Percentiles rank a stretch among this genome's conserved stretches.
Evolutionary conservation across 2,888 invertebrate genomes (phyloP).

Genomic region (Nowickia ferox): DNA sequence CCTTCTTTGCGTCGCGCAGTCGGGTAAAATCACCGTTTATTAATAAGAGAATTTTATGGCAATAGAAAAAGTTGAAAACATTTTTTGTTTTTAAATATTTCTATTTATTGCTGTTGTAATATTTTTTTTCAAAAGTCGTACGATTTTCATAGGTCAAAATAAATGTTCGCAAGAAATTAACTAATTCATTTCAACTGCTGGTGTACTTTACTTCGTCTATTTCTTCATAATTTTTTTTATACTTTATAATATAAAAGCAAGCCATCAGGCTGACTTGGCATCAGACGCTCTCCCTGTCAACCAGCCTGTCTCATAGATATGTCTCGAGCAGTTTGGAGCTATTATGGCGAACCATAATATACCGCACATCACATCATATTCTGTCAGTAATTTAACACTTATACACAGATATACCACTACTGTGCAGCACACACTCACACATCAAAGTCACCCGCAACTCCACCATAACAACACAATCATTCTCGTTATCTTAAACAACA

Average conservation of each 20-base stretch:
- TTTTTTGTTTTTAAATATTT: too few relatives aligned
- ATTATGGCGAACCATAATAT: slow-evolving; percentile 50
- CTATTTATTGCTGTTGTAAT: too few relatives aligned
- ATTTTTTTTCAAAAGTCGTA: too few relatives aligned
- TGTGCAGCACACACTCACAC: slow-evolving; percentile 1
- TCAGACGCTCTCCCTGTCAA: slow-evolving; percentile 25
- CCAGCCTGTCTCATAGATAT: slow-evolving; percentile 45
- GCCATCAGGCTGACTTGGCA: slow-evolving; percentile 4
- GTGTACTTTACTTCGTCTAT: slow-evolving; percentile 8
- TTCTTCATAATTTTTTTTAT: neutral
- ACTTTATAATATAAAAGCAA: neutral
- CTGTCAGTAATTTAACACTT: slow-evolving; percentile 59
- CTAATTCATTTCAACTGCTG: slow-evolving; percentile 1
- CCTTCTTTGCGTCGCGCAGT: too few relatives aligned
- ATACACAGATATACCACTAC: slow-evolving; percentile 9
- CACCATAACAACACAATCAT: slow-evolving; percentile 25
- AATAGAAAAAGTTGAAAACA: too few relatives aligned
- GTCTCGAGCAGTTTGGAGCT: slow-evolving; percentile 50
- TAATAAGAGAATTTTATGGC: too few relatives aligned
- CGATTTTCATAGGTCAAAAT: neutral
- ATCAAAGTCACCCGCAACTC: slow-evolving; percentile 65
- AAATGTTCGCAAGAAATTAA: neutral
- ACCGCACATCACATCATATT: slow-evolving; percentile 36
- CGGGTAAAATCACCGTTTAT: too few relatives aligned
- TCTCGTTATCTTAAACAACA: slow-evolving; percentile 30